A percentile compares a stretch with the other conserved stretches of the same genome.
Evolutionary conservation across 2,797 vertebrate species (phyloP).

Genomic region (Artibeus lituratus): DNA sequence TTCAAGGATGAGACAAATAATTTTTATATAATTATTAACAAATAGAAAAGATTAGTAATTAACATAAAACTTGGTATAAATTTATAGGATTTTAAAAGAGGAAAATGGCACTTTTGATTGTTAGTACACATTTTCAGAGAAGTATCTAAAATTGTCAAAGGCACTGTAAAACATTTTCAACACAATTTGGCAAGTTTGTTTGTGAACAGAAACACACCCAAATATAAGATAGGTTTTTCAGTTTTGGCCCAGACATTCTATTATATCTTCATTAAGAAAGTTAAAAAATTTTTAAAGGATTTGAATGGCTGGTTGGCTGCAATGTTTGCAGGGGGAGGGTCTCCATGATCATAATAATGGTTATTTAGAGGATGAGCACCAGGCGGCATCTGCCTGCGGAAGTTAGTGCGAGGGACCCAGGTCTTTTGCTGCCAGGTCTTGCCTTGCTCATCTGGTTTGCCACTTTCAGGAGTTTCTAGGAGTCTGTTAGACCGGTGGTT

Average conservation of each 20-base stretch:
- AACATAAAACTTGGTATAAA: background rate
- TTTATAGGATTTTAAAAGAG: background rate
- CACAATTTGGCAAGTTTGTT: conserved; percentile 20
- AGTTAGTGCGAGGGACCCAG: background rate
- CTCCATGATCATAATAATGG: background rate
- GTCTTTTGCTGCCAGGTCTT: background rate
- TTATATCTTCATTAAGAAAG: background rate
- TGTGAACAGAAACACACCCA: background rate
- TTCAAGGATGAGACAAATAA: background rate
- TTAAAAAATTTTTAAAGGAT: background rate
- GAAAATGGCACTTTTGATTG: conserved; percentile 1
- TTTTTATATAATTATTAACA: background rate
- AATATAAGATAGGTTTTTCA: background rate
- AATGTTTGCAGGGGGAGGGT: background rate
- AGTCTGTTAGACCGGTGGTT: background rate
- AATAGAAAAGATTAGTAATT: background rate
- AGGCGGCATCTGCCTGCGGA: background rate
- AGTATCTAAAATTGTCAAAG: background rate
- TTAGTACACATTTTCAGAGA: conserved; percentile 7
- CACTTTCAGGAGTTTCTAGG: background rate
- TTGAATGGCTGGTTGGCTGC: background rate
- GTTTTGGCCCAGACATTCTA: background rate
- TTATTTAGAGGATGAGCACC: background rate
- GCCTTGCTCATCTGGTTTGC: background rate
- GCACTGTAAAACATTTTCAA: background rate